These are phyloP conservation scores for Apotomis capreana DNA, from an alignment of 2,888 invertebrate species.

Conservation along the genomic window DNA sequence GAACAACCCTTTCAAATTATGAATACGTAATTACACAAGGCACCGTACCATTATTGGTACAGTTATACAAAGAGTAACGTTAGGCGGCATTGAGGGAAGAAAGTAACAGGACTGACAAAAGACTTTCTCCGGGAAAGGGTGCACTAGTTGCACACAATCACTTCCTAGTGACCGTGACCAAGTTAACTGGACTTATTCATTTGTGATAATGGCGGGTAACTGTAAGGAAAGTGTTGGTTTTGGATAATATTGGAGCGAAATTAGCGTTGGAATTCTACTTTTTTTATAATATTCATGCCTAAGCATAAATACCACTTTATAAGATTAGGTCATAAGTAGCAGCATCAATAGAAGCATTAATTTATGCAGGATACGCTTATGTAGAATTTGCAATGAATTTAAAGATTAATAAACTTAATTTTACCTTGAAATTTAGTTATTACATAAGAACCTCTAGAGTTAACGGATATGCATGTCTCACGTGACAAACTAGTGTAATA, in stretches of 20 bases:
- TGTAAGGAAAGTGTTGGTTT: slow-evolving; percentile 24
- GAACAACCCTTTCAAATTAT: slow-evolving; percentile 73
- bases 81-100: slow-evolving; percentile 65
- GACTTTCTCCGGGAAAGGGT: slow-evolving; percentile 76
- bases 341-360: too few species aligned
- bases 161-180: slow-evolving; percentile 72
- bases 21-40: slow-evolving; percentile 78
- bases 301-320: background rate
- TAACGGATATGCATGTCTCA: too few species aligned
- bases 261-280: background rate
- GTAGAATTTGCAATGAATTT: too few species aligned
- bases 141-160: slow-evolving; percentile 52
- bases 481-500: too few species aligned
- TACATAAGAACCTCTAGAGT: too few species aligned
- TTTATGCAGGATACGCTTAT: too few species aligned
- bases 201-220: slow-evolving; percentile 24
- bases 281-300: too few species aligned
- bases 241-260: slow-evolving; percentile 6
- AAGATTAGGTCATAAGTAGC: background rate
- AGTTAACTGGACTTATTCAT: slow-evolving; percentile 52
- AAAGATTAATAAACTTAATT: too few species aligned
- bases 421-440: too few species aligned
- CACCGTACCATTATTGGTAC: slow-evolving; percentile 69
- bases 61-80: slow-evolving; percentile 74
- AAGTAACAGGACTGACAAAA: slow-evolving; percentile 70